Conservation (phyloP, 2,113 vertebrate genomes). For the Pelusios castaneus region DNA sequence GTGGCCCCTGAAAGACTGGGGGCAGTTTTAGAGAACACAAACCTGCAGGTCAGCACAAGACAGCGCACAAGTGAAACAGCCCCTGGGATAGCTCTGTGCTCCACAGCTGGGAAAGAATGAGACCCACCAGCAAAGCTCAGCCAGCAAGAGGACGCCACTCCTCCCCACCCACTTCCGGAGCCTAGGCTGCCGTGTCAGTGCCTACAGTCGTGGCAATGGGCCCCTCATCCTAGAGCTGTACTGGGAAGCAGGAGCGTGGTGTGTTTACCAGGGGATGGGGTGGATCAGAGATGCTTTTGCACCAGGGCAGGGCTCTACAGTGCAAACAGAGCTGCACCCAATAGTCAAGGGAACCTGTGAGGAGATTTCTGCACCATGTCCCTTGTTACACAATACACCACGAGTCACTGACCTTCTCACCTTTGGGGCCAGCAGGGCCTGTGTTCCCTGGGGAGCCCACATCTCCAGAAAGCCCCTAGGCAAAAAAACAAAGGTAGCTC, state of each 20-base stretch:
- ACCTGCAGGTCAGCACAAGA: neutral
- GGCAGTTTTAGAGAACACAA: neutral
- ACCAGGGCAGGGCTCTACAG: neutral
- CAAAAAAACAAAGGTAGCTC: neutral
- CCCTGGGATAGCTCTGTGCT: rapidly evolving
- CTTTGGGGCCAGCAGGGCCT: neutral
- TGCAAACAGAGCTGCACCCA: neutral
- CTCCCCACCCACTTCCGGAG: neutral
- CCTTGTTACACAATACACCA: rapidly evolving
- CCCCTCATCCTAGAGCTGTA: neutral
- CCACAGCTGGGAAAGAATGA: neutral
- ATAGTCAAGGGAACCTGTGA: neutral
- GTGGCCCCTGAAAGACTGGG: neutral
- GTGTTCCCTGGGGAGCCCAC: neutral
- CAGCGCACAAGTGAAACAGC: rapidly evolving
- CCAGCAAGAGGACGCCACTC: neutral
- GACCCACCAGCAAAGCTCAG: neutral
- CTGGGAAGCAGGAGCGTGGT: neutral
- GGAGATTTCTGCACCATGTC: neutral
- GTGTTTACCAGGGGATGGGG: neutral
- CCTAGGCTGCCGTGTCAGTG: neutral
- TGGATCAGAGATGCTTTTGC: neutral
- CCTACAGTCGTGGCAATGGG: neutral
- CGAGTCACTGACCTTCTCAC: neutral
- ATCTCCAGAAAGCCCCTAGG: neutral